Conservation (phyloP, 1,140 invertebrate species). For the Drosophila kohkoa region DNA sequence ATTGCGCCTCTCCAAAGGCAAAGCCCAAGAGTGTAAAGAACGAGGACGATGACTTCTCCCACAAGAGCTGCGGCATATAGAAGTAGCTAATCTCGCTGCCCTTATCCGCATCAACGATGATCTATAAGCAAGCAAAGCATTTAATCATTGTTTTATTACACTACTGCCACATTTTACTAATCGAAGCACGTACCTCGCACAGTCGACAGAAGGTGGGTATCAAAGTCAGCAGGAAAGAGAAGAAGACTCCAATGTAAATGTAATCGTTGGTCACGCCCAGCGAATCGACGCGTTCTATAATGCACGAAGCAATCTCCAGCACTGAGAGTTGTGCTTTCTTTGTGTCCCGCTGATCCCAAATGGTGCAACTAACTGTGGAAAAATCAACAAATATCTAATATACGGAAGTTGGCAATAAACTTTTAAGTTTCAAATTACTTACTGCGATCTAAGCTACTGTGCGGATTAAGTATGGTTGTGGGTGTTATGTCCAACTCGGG, state of each 20-base stretch:
- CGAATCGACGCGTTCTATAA: constrained; percentile 94
- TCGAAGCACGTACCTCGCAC: constrained; percentile 80
- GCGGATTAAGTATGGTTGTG: constrained; percentile 90
- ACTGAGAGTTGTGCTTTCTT: constrained; percentile 97
- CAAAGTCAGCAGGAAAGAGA: constrained; percentile 86
- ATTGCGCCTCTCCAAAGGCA: constrained; percentile 77
- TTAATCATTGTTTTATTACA: not conserved
- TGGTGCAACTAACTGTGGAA: constrained; percentile 94
- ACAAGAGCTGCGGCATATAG: constrained; percentile 81
- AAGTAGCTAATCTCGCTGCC: constrained; percentile 79
- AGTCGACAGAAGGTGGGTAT: constrained; percentile 87
- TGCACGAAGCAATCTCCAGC: constrained; percentile 96
- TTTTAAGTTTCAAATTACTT: constrained; percentile 55
- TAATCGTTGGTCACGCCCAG: constrained; percentile 93
- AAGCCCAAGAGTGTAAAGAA: constrained; percentile 69
- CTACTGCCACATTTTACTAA: not conserved
- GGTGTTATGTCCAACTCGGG: constrained; percentile 90
- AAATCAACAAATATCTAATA: not conserved
- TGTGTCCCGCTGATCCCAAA: constrained; percentile 95
- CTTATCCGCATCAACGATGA: constrained; percentile 74
- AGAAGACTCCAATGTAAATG: constrained; percentile 89
- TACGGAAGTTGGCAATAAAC: not conserved
- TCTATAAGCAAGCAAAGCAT: constrained; percentile 38
- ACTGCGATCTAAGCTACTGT: constrained; percentile 91
- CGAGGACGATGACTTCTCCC: constrained; percentile 84